Evolutionary conservation across 2,113 vertebrate genomes (phyloP).

Genomic region (Myanophis thanlyinensis): DNA sequence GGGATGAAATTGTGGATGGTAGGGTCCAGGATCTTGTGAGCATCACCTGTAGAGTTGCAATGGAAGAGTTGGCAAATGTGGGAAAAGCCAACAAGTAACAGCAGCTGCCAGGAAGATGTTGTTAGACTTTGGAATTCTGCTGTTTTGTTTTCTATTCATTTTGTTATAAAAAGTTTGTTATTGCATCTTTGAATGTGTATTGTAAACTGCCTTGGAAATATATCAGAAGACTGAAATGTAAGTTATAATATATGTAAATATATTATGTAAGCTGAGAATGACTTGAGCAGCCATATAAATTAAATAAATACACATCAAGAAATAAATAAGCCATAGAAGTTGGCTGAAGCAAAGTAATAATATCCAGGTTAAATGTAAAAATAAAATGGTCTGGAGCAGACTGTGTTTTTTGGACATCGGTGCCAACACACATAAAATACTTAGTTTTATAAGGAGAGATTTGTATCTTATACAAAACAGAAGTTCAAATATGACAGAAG

Average conservation of each 20-base stretch:
- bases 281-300: no score
- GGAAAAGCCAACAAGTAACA: not conserved
- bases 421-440: not conserved
- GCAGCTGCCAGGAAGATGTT: not conserved
- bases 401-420: not conserved
- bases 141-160: not conserved
- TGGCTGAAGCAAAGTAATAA: not conserved
- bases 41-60: not conserved
- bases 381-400: not conserved
- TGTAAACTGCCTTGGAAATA: not conserved
- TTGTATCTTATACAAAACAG: not conserved
- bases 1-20: not conserved
- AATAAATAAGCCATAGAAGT: not conserved
- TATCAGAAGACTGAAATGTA: not conserved
- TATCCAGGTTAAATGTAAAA: not conserved
- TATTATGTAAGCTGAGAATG: no score
- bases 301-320: not conserved
- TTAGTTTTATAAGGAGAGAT: not conserved
- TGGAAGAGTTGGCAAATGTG: not conserved
- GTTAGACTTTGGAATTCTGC: not conserved
- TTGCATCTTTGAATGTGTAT: not conserved
- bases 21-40: no score
- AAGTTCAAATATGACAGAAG: not conserved
- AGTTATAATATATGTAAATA: not conserved
- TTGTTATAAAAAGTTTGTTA: not conserved